Conservation (phyloP, 1,140 invertebrate species). For the silkworm (Bombyx mori) region DNA sequence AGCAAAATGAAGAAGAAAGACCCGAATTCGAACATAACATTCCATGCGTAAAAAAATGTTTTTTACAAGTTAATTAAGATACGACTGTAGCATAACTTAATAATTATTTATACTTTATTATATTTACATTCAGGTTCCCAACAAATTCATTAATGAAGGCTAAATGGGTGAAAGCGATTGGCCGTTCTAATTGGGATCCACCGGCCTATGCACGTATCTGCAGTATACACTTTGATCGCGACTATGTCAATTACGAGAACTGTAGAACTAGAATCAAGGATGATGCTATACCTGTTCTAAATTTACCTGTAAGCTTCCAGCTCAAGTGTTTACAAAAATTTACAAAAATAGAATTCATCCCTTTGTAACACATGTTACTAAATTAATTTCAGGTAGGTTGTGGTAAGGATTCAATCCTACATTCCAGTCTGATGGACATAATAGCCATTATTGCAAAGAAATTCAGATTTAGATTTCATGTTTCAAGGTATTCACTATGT, state of each 20-base stretch:
- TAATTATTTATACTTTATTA: too few species aligned
- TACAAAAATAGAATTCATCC: too few species aligned
- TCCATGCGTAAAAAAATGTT: slow-evolving; percentile 19
- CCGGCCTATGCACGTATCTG: slow-evolving; percentile 18
- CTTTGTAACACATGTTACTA: too few species aligned
- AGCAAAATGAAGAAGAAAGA: slow-evolving; percentile 19
- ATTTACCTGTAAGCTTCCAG: slow-evolving; percentile 16
- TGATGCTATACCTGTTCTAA: slow-evolving; percentile 16
- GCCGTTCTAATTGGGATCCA: slow-evolving; percentile 19
- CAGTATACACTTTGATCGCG: slow-evolving; percentile 17
- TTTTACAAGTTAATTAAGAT: not conserved
- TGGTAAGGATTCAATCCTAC: too few species aligned
- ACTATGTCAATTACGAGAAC: slow-evolving; percentile 18
- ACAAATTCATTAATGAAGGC: slow-evolving; percentile 12
- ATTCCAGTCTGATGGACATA: too few species aligned
- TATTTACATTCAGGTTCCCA: slow-evolving; percentile 14
- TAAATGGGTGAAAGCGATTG: slow-evolving; percentile 23
- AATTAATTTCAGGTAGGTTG: too few species aligned
- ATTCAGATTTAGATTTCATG: too few species aligned
- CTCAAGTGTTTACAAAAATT: too few species aligned
- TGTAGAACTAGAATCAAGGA: slow-evolving; percentile 20
- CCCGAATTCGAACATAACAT: slow-evolving; percentile 13
- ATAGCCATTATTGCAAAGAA: too few species aligned
- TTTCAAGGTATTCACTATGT: too few species aligned
- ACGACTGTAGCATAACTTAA: too few species aligned